Conservation (phyloP, 2,797 vertebrate species). For the Cercopithecus neglectus region DNA sequence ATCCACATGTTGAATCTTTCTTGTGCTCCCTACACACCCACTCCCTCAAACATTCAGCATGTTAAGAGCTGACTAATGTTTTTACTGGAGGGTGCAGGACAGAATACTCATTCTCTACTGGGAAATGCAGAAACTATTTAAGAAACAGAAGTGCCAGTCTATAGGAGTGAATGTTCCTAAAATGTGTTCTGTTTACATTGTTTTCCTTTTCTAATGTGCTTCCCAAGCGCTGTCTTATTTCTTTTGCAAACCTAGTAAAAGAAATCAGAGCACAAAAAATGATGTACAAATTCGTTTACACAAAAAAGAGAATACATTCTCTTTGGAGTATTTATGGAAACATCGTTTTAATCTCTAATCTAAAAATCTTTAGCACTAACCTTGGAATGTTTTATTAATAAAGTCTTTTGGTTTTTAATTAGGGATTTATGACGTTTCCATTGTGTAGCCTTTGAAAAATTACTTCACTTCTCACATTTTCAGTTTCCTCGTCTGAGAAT, state of each 20-base stretch:
- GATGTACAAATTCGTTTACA: background rate
- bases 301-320: background rate
- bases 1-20: background rate
- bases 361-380: conserved; percentile 16
- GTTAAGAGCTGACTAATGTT: background rate
- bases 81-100: background rate
- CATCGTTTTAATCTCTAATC: conserved; percentile 1
- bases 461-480: conserved; percentile 7
- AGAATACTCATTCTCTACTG: background rate
- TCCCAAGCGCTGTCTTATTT: background rate
- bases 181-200: background rate
- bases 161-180: background rate
- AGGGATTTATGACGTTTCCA: conserved; percentile 28
- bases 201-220: background rate
- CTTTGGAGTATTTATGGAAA: conserved; percentile 20
- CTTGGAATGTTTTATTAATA: conserved; percentile 37
- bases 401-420: conserved; percentile 47
- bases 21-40: background rate
- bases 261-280: background rate
- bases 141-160: background rate
- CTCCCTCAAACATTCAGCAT: background rate
- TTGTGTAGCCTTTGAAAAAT: background rate
- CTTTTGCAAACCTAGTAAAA: conserved; percentile 25
- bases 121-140: background rate
- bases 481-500: conserved; percentile 16